A percentile compares a stretch with the other conserved stretches of the same genome.
These are phyloP conservation scores for Salvelinus namaycush DNA, from an alignment of 2,113 vertebrate genomes.

Conservation along the genomic window DNA sequence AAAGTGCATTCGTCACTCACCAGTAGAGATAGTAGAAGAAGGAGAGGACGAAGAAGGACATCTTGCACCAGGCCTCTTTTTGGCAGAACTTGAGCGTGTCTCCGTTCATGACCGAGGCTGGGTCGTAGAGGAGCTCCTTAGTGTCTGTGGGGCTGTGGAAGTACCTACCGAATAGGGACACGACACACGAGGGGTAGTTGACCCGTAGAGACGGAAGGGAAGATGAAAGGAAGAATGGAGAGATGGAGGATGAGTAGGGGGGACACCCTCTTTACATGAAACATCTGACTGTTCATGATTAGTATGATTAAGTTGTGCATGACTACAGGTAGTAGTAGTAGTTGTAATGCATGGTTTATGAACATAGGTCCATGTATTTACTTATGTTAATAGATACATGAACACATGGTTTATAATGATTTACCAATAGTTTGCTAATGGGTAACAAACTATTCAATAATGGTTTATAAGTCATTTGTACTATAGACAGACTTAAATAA, in stretches of 20 bases:
- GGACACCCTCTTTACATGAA: slow-evolving; percentile 5
- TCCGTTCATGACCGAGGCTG: slow-evolving; percentile 92
- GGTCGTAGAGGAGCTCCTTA: slow-evolving; percentile 92
- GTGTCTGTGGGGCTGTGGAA: slow-evolving; percentile 95
- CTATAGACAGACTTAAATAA: not conserved
- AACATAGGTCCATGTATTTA: not conserved
- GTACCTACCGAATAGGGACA: slow-evolving; percentile 82
- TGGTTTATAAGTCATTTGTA: not conserved
- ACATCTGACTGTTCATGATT: not conserved
- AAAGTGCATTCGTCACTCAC: slow-evolving; percentile 70
- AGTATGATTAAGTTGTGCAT: not conserved
- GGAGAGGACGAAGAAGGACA: slow-evolving; percentile 96
- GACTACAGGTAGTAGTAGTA: not conserved
- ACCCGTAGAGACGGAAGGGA: not conserved
- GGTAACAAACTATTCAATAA: not conserved
- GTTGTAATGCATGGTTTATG: slow-evolving; percentile 24
- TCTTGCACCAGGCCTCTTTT: slow-evolving; percentile 98
- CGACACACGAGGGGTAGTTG: slow-evolving; percentile 25
- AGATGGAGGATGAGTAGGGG: slow-evolving; percentile 39
- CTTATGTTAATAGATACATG: slow-evolving; percentile 32
- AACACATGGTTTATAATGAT: slow-evolving; percentile 29
- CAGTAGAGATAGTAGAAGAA: slow-evolving; percentile 99
- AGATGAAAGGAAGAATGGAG: not conserved
- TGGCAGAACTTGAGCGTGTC: slow-evolving; percentile 95
- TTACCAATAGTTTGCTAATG: slow-evolving; percentile 3